Evolutionary conservation across 2,113 vertebrate genomes (phyloP), one percentile per base, ranked within the genome.

Genomic region (Sebastes fasciatus): DNA sequence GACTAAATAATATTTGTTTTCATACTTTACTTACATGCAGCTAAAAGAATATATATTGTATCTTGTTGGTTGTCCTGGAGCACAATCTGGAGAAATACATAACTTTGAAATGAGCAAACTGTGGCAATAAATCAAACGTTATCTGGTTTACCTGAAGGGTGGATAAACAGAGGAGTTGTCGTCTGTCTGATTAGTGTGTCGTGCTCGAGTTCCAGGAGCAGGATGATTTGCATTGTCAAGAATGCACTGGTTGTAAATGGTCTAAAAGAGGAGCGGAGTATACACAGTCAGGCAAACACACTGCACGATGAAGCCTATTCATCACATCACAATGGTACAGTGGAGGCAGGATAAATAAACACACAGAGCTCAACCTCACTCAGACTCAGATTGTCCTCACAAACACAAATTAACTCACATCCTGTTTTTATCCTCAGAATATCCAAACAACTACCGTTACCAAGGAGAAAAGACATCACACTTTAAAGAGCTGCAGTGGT

Each of bases 161-260:
- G 82, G 86, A 88, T 79, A 8, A 77, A 74, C 34, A 51, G 86
- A 74, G 1, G 64, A 34, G 51, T 43, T 78, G 61, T 66, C 70
- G 4, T 68, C 45, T 1, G 80, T 85, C 67, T 68, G 81, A 81
- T 90, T 86, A 13, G 57, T 55, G 17, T 0, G 19, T 60, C 13
- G 75, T 8, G 23, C 21, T 68, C 13, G 71, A 54, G 83, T 48
- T 55, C 62, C 42, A 55, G 75, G 7, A 21, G 66, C 12, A 1
- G 68, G 73, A 3, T 66, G 83, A 19, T 75, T 65, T 43, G 62
- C 42, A 51, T 74, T 91, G 68, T 94, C 94, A 80, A 89, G 92
- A 76, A 96, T 93, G 89, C 97, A 98, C 51, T 97, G 95, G 86
- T 97, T 98, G 79, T 98, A 98, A 89, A 98, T 96, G 19, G 97